Percentiles rank a stretch among this genome's conserved stretches.
These are phyloP conservation scores for Lithobates sylvaticus DNA, from an alignment of 2,797 vertebrate genomes.

Conservation along the genomic window DNA sequence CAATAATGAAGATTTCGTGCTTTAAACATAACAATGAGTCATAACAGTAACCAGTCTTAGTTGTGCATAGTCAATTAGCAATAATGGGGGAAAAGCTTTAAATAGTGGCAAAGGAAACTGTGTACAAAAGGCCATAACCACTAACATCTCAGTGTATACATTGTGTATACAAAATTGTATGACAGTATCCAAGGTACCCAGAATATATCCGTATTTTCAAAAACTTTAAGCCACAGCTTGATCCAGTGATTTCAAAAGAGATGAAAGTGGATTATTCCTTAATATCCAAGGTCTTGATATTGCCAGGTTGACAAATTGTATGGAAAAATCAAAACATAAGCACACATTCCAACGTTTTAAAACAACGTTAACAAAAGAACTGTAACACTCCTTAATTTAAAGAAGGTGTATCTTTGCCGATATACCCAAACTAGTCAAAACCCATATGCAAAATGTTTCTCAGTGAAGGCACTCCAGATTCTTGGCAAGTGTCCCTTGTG, in stretches of 20 bases:
- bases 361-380: neutral
- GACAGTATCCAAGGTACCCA: neutral
- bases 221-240: too few relatives aligned
- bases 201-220: neutral
- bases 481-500: constrained; percentile 42
- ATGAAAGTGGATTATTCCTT: too few relatives aligned
- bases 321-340: neutral
- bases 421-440: constrained; percentile 1
- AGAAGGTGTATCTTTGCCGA: neutral
- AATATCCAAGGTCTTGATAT: too few relatives aligned
- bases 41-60: neutral
- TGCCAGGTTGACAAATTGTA: too few relatives aligned
- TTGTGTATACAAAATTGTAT: neutral
- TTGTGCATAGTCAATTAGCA: neutral
- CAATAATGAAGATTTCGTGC: neutral
- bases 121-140: neutral
- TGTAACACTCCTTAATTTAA: constrained; percentile 18
- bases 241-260: too few relatives aligned
- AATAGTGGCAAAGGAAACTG: neutral
- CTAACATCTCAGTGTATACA: neutral
- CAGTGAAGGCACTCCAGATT: constrained; percentile 42
- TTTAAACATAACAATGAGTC: too few relatives aligned
- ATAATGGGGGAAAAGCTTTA: neutral
- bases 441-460: neutral
- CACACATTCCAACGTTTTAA: neutral